Evolutionary conservation across 2,113 vertebrate species (phyloP), one percentile per base, ranked within the genome.

Genomic region (Podarcis muralis): DNA sequence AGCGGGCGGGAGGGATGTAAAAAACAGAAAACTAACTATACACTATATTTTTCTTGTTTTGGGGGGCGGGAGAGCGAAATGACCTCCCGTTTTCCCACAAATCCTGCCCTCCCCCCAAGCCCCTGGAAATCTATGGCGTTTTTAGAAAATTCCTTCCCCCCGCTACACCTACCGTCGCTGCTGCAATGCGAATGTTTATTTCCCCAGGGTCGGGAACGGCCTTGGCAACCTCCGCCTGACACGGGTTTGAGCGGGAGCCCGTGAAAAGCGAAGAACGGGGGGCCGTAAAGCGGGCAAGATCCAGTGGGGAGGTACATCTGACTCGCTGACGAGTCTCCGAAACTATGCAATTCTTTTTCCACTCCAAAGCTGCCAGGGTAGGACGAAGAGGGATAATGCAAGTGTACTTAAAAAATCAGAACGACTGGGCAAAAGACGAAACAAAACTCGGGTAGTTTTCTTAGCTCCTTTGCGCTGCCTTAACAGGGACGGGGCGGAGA

Each of bases 291-390:
- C 2, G 0, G 48, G 48, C 48, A 11, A 12, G 48, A 11, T 11
- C 48, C 48, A 11, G 0, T 71, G 5, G 1, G 3, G 12, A 30
- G 53, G 82, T 20, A 27, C 43, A 12, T 35, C 62, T 2, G 59
- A 65, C 35, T 40, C 59, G 3, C 15, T 11, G 83, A 57, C 72
- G 83, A 35, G 43, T 72, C 32, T 85, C 32, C 78, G 30, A 62
- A 87, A 48, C 93, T 92, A 90, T 92, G 93, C 93, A 91, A 92
- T 71, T 84, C 35, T 35, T 57, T 48, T 79, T 66, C 86, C 30
- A 1, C 4, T 20, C 69, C 5, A 30, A 1, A 15, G 37, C 84
- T 30, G 76, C 37, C 32, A 40, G 86, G 37, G 76, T 35, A 11
- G 15, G 68, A 77, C 15, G 16, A 11, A 23, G 75, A 78, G 75